Evolutionary conservation across 1,140 invertebrate species (phyloP).

Genomic region (Maconellicoccus hirsutus): DNA sequence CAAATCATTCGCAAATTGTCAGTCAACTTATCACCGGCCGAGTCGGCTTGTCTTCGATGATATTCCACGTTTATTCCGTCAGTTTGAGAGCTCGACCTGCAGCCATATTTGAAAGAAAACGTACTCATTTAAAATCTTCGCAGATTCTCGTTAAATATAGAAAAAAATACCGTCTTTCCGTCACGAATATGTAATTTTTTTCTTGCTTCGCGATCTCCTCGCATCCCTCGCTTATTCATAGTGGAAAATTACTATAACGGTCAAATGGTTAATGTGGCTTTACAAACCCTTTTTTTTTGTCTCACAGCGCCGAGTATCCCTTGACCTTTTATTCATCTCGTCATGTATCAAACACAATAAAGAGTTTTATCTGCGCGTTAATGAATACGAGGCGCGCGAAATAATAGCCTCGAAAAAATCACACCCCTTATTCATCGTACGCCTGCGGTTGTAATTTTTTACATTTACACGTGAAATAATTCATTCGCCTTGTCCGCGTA

Average conservation of each 20-base stretch:
- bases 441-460: too few relatives aligned
- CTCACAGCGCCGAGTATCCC: too few relatives aligned
- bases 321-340: too few relatives aligned
- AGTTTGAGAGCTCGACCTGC: background rate
- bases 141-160: background rate
- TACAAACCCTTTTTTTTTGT: too few relatives aligned
- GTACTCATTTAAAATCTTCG: conserved; percentile 4
- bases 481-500: too few relatives aligned
- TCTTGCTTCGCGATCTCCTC: background rate
- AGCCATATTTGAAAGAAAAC: background rate
- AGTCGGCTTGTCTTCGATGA: background rate
- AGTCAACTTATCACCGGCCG: conserved; percentile 7
- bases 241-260: background rate
- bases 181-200: background rate
- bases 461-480: too few relatives aligned
- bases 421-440: too few relatives aligned
- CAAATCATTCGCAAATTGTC: conserved; percentile 21
- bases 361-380: too few relatives aligned
- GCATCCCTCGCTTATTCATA: too few relatives aligned
- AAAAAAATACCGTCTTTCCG: background rate
- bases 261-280: background rate
- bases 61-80: background rate
- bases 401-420: too few relatives aligned
- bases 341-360: too few relatives aligned
- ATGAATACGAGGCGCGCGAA: too few relatives aligned